Evolutionary conservation across 2,797 vertebrate genomes (phyloP), one percentile per base, ranked within the genome.

Genomic region (Masticophis lateralis): DNA sequence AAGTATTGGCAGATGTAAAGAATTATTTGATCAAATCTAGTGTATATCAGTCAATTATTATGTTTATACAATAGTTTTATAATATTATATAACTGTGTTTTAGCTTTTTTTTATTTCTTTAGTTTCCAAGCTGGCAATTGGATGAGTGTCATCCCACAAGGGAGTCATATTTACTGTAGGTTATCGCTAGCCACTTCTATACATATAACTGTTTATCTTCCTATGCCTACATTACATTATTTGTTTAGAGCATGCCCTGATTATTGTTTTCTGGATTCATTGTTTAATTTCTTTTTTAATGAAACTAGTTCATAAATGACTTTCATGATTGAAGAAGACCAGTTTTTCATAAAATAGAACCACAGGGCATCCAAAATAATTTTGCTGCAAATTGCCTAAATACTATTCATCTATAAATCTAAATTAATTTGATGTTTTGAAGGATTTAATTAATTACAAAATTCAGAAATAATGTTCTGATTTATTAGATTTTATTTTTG

Each of bases 361-460:
- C 53, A 7, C 51, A 91, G 95, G 95, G 94, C 96, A 95, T 93
- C 47, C 20, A 1, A n/a, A 92, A 7, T 89, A 92, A 96, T 92
- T 96, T 94, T 89, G 60, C 92, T 90, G 53, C 91, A 93, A 55
- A 53, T 86, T 95, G 74, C 9, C 28, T 12, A 10, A 95, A 91
- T 96, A 91, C 89, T 79, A 91, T 89, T 61, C 53, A 69, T 89
- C 53, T 55, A 95, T 96, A 96, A 95, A 96, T 96, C 88, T 95
- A 86, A 95, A 94, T 96, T 95, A 66, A 88, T 89, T 94, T 92
- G 66, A 90, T 93, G 87, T 56, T 95, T 93, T 94, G 90, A 90
- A 92, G 93, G 92, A 91, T 60, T n/a, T 18, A 96, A 32, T 91
- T 94, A 79, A 55, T 87, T n/a, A 4, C 91, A 32, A 95, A 91